Conservation (phyloP, 1,140 invertebrate species). For the Heliconius hewitsoni region DNA sequence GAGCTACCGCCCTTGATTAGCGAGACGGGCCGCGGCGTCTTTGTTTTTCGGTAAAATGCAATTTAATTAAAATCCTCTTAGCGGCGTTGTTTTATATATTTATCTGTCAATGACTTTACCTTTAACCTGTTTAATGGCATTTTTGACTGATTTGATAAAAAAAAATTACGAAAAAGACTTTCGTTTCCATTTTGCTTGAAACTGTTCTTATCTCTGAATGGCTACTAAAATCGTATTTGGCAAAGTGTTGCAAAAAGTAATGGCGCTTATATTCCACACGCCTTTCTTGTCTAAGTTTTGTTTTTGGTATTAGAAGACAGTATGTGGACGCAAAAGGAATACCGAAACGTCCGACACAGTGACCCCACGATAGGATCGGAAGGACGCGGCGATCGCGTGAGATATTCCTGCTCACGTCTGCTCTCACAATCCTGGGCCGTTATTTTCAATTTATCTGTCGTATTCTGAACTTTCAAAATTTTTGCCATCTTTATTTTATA, state of each 20-base stretch:
- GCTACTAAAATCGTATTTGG: conserved; percentile 21
- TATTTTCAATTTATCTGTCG: conserved; percentile 61
- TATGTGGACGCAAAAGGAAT: conserved; percentile 43
- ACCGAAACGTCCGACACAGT: conserved; percentile 64
- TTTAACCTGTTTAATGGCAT: conserved; percentile 8
- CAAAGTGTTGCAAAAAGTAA: conserved; percentile 21
- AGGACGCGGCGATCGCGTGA: conserved; percentile 65
- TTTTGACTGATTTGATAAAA: not conserved
- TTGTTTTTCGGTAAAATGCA: conserved; percentile 48
- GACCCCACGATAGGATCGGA: conserved; percentile 60
- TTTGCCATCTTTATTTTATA: conserved; percentile 18
- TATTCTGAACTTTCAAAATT: conserved; percentile 35
- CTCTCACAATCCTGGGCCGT: conserved; percentile 57
- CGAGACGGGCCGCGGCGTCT: conserved; percentile 48
- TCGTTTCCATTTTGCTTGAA: not conserved
- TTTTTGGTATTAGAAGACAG: conserved; percentile 32
- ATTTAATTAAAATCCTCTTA: conserved; percentile 57
- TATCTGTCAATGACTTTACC: conserved; percentile 14
- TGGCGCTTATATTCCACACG: conserved; percentile 31
- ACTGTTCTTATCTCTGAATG: not conserved
- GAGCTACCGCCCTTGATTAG: conserved; percentile 76
- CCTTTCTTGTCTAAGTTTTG: conserved; percentile 22
- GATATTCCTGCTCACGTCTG: conserved; percentile 62
- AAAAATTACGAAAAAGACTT: not conserved
- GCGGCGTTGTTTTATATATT: conserved; percentile 20